These are phyloP conservation scores for Ectobius pallidus DNA, from an alignment of 2,888 invertebrate genomes.

Conservation along the genomic window DNA sequence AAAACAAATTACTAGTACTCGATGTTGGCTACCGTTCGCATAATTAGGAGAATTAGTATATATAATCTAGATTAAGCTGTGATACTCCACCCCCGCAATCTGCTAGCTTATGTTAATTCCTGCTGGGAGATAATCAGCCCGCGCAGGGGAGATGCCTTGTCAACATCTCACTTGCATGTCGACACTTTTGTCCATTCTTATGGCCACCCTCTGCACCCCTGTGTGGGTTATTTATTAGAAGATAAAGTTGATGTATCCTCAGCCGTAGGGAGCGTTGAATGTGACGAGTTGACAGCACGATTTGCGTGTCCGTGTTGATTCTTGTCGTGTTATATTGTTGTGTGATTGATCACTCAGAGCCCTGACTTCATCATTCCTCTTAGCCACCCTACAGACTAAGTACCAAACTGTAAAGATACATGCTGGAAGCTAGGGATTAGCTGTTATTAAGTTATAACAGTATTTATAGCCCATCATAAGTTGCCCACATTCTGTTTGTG, in stretches of 20 bases:
- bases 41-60: no score
- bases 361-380: neutral
- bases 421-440: no score
- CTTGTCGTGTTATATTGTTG: neutral
- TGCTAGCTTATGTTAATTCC: neutral
- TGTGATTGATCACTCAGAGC: neutral
- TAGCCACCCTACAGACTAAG: neutral
- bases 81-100: no score
- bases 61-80: no score
- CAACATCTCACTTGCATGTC: conserved; percentile 5
- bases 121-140: neutral
- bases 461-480: no score
- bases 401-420: neutral
- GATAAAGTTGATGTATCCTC: neutral
- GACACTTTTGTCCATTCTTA: neutral
- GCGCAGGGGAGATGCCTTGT: neutral
- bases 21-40: no score
- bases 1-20: no score
- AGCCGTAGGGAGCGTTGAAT: neutral
- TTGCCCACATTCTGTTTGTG: no score
- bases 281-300: neutral
- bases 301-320: neutral
- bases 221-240: neutral
- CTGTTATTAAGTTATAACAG: no score
- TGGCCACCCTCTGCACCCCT: neutral